A percentile compares a stretch with the other conserved stretches of the same genome.
phyloP scores from a whole-genome alignment of 2,888 invertebrate genomes.

The Carcina quercana region DNA sequence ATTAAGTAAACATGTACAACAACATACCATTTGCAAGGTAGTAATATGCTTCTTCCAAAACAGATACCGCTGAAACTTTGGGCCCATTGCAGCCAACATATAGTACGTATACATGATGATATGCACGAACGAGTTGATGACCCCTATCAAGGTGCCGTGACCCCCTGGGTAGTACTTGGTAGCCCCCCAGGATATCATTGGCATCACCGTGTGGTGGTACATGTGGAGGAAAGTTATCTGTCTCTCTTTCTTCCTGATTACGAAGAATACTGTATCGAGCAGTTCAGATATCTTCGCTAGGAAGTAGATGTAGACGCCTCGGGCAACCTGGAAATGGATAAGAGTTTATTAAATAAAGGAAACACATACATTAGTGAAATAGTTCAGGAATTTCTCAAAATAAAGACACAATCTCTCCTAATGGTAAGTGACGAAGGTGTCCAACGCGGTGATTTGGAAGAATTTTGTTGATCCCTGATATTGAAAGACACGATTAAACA shows the following conservation, averaged over 20 bases:
- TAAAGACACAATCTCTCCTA: no score
- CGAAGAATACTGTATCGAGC: conserved; percentile 94
- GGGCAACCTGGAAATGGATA: conserved; percentile 63
- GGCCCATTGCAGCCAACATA: conserved; percentile 91
- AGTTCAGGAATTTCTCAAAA: no score
- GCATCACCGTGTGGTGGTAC: conserved; percentile 97
- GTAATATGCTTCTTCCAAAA: conserved; percentile 98
- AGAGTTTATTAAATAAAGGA: no score
- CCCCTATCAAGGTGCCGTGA: conserved; percentile 92
- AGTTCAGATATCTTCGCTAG: conserved; percentile 93
- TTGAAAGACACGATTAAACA: no score
- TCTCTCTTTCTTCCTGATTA: conserved; percentile 90
- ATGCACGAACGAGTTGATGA: conserved; percentile 95
- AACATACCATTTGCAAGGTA: conserved; percentile 88
- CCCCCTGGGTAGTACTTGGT: conserved; percentile 92
- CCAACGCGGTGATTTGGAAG: no score
- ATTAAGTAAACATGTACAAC: no score
- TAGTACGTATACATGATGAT: conserved; percentile 97
- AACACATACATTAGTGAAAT: no score
- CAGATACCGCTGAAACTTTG: conserved; percentile 88
- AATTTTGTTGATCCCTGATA: no score
- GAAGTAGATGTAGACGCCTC: conserved; percentile 89
- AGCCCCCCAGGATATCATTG: conserved; percentile 93
- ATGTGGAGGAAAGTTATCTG: conserved; percentile 94
- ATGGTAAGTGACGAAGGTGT: no score